Percentiles rank a stretch among this genome's conserved stretches.
phyloP scores from a whole-genome alignment of 2,888 invertebrate species.

The Osmoderma eremita region DNA sequence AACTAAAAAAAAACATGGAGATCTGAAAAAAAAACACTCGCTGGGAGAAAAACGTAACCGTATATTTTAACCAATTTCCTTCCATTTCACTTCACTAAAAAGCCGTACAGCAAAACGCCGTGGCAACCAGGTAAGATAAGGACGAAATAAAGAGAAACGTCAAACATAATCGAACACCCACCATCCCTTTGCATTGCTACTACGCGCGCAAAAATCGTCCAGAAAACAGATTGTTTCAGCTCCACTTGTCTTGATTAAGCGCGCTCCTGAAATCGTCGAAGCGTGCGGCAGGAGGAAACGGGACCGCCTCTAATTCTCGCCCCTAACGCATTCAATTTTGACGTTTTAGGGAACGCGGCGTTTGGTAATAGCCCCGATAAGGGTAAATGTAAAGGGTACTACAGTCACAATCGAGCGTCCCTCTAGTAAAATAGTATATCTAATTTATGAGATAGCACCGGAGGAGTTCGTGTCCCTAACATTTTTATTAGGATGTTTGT shows the following conservation, averaged over 20 bases:
- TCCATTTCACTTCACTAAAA: not conserved
- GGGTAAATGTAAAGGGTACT: not conserved
- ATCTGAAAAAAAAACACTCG: too few species aligned
- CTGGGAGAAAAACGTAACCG: too few species aligned
- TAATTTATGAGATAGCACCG: too few species aligned
- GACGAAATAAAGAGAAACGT: slow-evolving; percentile 3
- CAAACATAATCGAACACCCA: slow-evolving; percentile 11
- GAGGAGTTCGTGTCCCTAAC: too few species aligned
- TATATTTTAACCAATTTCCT: too few species aligned
- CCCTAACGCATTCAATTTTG: slow-evolving; percentile 17
- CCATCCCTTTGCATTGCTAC: slow-evolving; percentile 3
- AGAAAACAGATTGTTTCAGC: slow-evolving; percentile 26
- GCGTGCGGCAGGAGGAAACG: not conserved
- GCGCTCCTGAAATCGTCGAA: slow-evolving; percentile 13
- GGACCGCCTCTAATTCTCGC: not conserved
- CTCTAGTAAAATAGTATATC: not conserved
- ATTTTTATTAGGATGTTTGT: too few species aligned
- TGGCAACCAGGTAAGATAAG: slow-evolving; percentile 9
- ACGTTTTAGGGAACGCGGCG: not conserved
- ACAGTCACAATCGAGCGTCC: not conserved
- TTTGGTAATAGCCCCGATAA: not conserved
- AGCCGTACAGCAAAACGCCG: not conserved
- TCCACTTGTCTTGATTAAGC: slow-evolving; percentile 28
- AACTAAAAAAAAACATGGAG: too few species aligned
- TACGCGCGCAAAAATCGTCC: slow-evolving; percentile 11